A percentile compares a stretch with the other conserved stretches of the same genome.
Evolutionary conservation across 2,113 vertebrate genomes (phyloP).

Genomic region (Gobius niger): DNA sequence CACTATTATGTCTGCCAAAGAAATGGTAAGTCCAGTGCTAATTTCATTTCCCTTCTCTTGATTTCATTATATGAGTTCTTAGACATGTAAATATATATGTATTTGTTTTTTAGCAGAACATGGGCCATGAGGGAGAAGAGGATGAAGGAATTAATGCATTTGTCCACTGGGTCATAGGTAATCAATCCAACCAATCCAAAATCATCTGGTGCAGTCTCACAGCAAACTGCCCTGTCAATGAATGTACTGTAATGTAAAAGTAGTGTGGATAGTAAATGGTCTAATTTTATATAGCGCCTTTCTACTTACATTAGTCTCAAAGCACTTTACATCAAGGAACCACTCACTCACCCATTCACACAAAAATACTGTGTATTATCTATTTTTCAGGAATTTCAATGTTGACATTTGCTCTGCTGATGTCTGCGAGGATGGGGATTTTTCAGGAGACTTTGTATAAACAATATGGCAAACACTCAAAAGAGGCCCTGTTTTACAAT

Average conservation of each 20-base stretch:
- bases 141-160: conserved; percentile 81
- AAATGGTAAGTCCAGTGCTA: conserved; percentile 87
- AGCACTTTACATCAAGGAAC: too few relatives aligned
- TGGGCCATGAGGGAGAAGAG: conserved; percentile 68
- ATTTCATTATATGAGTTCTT: background rate
- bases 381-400: conserved; percentile 85
- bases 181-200: too few relatives aligned
- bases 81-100: background rate
- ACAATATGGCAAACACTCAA: conserved; percentile 92
- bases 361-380: background rate
- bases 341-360: too few relatives aligned
- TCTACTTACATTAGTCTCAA: too few relatives aligned
- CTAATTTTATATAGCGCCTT: too few relatives aligned
- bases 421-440: conserved; percentile 97
- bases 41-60: background rate
- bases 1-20: conserved; percentile 95
- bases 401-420: conserved; percentile 92
- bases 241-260: too few relatives aligned
- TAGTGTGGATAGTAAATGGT: too few relatives aligned
- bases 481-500: conserved; percentile 95
- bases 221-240: too few relatives aligned
- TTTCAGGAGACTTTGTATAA: conserved; percentile 95
- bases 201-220: too few relatives aligned
- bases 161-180: conserved; percentile 91
- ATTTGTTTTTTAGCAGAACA: conserved; percentile 70